Evolutionary conservation across 2,113 vertebrate genomes (phyloP), one percentile per base, ranked within the genome.

Genomic region (Microtus richardsoni): DNA sequence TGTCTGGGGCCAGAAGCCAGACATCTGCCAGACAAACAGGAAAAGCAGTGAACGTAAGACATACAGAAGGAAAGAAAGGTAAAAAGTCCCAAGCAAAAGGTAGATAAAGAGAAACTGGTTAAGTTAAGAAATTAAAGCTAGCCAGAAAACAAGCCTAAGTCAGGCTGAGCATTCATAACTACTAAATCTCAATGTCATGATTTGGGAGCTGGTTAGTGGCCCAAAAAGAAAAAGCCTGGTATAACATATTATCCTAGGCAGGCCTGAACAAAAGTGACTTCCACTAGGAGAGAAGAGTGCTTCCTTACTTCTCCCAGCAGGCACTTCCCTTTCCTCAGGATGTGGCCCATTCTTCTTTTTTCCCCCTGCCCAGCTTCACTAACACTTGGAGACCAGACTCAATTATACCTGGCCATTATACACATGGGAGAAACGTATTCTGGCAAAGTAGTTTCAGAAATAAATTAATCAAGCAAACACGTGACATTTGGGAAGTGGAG

Each of bases 361-460:
- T 82, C 30, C 47, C 80, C 94, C 39, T 84, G 19, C 71, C 80
- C 30, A 79, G 80, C 16, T 11, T 66, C 73, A 84, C 22, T 74
- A 73, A n/a, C 12, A 36, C 36, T 22, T 39, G 28, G 13, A 82
- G 13, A 49, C 62, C 71, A 21, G 86, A 94, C 24, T 83, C 60
- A 94, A 7, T 88, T 62, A 91, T 62, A 87, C 30, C 47, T 91
- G 49, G 93, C 66, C 39, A 83, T n/a, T 82, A 41, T 12, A 73
- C 9, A 89, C 39, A 70, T 1, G 30, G 24, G 21, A 54, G 47
- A 58, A 77, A 52, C 24, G 10, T 52, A 83, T 26, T 77, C 41
- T 89, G 66, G 89, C 19, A 77, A 84, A 52, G 86, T 52, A 19
- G 75, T 79, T 92, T 91, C 60, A 80, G 44, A 85, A 89, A 93